Conservation (phyloP, 2,797 vertebrate species). For the Melopsittacus undulatus region DNA sequence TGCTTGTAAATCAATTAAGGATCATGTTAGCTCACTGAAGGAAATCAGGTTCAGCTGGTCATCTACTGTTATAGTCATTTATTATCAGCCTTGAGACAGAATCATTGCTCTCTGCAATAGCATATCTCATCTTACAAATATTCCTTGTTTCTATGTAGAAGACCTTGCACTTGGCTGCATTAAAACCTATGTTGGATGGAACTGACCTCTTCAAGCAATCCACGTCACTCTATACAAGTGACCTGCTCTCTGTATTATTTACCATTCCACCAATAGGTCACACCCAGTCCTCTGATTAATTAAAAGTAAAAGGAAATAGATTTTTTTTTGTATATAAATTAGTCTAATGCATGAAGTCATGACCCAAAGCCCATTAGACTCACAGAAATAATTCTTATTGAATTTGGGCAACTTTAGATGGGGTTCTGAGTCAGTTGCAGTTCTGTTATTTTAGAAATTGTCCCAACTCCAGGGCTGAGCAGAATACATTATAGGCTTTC, state of each 20-base stretch:
- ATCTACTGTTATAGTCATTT: neutral
- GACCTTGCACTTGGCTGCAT: neutral
- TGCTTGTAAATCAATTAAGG: slow-evolving; percentile 42
- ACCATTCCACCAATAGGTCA: slow-evolving; percentile 53
- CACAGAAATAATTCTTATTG: slow-evolving; percentile 32
- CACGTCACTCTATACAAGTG: neutral
- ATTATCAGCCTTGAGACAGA: slow-evolving; percentile 21
- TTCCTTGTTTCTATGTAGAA: slow-evolving; percentile 22
- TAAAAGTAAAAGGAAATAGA: slow-evolving; percentile 61
- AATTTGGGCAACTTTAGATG: neutral
- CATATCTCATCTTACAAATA: slow-evolving; percentile 19
- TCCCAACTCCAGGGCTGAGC: neutral
- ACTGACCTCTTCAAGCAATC: neutral
- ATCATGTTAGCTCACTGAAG: slow-evolving; percentile 8
- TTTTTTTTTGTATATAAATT: slow-evolving; percentile 57
- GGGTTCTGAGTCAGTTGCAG: neutral
- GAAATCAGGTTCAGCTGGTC: slow-evolving; percentile 18
- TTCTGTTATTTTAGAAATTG: slow-evolving; percentile 20
- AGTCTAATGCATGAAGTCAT: slow-evolving; percentile 43
- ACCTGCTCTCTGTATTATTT: slow-evolving; percentile 50
- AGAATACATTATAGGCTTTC: slow-evolving; percentile 1
- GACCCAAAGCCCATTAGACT: slow-evolving; percentile 56
- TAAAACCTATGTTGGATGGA: slow-evolving; percentile 11
- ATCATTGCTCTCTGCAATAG: neutral
- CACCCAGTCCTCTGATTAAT: slow-evolving; percentile 20